These are phyloP conservation scores for Lithobates pipiens DNA, from an alignment of 2,797 vertebrate genomes.

Conservation along the genomic window DNA sequence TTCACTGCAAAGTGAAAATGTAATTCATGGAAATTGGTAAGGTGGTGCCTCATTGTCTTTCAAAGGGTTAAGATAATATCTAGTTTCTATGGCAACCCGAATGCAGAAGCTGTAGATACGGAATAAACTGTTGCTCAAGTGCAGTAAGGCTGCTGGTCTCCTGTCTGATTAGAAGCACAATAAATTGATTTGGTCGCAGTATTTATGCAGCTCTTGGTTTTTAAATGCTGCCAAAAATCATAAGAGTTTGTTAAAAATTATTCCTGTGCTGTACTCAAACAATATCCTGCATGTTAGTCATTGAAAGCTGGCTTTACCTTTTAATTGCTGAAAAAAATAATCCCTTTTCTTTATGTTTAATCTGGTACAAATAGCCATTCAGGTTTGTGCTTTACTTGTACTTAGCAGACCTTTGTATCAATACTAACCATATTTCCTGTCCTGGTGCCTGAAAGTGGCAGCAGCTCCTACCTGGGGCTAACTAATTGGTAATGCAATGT, in stretches of 20 bases:
- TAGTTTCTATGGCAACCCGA: conserved; percentile 58
- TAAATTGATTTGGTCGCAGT: conserved; percentile 52
- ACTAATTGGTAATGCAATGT: too few relatives aligned
- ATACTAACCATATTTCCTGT: too few relatives aligned
- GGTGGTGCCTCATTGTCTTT: neutral
- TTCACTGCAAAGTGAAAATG: neutral
- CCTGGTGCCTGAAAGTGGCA: too few relatives aligned
- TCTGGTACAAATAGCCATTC: neutral
- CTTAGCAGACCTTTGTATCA: too few relatives aligned
- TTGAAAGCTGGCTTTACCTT: neutral
- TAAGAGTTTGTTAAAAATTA: conserved; percentile 25
- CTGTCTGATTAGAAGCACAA: conserved; percentile 37
- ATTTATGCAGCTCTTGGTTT: conserved; percentile 43
- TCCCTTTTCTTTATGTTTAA: neutral
- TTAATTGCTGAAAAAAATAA: neutral
- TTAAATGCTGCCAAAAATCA: conserved; percentile 34
- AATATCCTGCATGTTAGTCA: neutral
- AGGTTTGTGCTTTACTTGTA: too few relatives aligned
- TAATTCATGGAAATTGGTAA: conserved; percentile 24
- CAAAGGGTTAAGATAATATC: conserved; percentile 58
- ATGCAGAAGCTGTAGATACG: conserved; percentile 42
- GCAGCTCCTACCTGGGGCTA: too few relatives aligned
- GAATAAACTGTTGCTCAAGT: conserved; percentile 35
- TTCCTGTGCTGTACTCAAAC: neutral
- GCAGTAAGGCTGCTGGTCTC: conserved; percentile 36